These are phyloP conservation scores for Cepphus grylle DNA, from an alignment of 2,113 vertebrate species.

Conservation along the genomic window DNA sequence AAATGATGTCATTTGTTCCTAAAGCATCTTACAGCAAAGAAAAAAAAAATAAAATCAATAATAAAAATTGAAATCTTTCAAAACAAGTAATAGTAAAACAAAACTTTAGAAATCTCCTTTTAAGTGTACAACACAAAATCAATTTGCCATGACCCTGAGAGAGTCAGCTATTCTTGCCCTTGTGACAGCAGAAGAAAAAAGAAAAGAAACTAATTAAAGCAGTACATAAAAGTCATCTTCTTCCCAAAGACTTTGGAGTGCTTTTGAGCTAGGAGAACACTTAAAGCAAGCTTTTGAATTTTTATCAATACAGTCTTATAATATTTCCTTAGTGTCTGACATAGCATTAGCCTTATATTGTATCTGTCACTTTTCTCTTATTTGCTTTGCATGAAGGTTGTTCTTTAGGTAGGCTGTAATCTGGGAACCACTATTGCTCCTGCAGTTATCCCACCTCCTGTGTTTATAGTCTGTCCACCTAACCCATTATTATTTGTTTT, in stretches of 20 bases:
- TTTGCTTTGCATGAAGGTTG: not conserved
- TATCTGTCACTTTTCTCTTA: not conserved
- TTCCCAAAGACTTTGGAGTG: slow-evolving; percentile 51
- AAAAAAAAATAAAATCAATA: slow-evolving; percentile 67
- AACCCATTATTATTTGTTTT: not conserved
- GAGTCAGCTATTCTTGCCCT: slow-evolving; percentile 61
- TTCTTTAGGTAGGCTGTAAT: not conserved
- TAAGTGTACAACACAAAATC: slow-evolving; percentile 76
- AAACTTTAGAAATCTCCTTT: slow-evolving; percentile 66
- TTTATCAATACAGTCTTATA: slow-evolving; percentile 19
- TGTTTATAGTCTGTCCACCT: not conserved
- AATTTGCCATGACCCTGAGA: slow-evolving; percentile 71
- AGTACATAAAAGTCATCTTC: slow-evolving; percentile 47
- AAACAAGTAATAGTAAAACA: slow-evolving; percentile 60
- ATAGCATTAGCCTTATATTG: not conserved
- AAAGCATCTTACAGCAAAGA: slow-evolving; percentile 36
- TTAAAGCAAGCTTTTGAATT: slow-evolving; percentile 46
- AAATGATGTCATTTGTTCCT: slow-evolving; percentile 15
- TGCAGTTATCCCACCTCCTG: not conserved
- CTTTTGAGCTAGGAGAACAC: slow-evolving; percentile 48
- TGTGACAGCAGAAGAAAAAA: slow-evolving; percentile 62
- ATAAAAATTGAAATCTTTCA: slow-evolving; percentile 70
- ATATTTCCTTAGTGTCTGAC: slow-evolving; percentile 7
- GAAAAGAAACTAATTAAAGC: slow-evolving; percentile 68
- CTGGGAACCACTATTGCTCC: not conserved